A percentile compares a stretch with the other conserved stretches of the same genome.
Conservation (phyloP, 2,888 invertebrate species). For the Periphyllus acericola region DNA sequence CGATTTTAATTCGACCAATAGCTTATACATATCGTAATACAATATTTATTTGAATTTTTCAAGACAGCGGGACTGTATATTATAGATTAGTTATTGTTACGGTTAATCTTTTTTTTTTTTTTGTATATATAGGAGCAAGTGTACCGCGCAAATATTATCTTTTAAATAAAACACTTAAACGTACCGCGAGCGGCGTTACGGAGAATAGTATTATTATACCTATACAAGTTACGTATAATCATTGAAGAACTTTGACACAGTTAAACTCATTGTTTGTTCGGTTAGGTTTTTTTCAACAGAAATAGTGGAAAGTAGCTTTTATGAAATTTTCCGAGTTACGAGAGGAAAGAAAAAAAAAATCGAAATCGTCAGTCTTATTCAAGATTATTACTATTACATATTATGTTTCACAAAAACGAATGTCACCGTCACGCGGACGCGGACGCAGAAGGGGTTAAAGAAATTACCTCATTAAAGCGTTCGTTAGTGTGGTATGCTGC, state of each 20-base stretch:
- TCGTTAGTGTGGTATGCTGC: constrained; percentile 48
- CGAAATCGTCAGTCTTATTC: not conserved
- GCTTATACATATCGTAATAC: too few relatives aligned
- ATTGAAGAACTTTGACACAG: not conserved
- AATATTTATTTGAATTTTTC: too few relatives aligned
- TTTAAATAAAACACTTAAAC: not conserved
- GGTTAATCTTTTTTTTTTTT: not conserved
- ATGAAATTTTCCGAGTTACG: not conserved
- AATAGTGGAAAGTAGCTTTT: not conserved
- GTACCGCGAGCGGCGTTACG: not conserved
- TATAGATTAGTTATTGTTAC: too few relatives aligned
- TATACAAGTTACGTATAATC: not conserved
- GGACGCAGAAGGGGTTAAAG: constrained; percentile 11
- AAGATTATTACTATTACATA: not conserved
- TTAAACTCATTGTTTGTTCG: not conserved
- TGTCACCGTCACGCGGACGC: not conserved
- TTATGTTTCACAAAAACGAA: not conserved
- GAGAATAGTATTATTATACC: not conserved
- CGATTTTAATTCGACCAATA: too few relatives aligned
- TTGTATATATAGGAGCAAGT: not conserved
- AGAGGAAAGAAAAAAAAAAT: too few relatives aligned
- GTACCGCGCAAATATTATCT: not conserved
- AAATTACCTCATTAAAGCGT: constrained; percentile 44
- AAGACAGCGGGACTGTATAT: too few relatives aligned
- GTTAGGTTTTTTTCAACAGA: not conserved